Percentiles rank a stretch among this genome's conserved stretches.
Evolutionary conservation across 2,888 invertebrate genomes (phyloP).

Genomic region (Tenthredo amoena): DNA sequence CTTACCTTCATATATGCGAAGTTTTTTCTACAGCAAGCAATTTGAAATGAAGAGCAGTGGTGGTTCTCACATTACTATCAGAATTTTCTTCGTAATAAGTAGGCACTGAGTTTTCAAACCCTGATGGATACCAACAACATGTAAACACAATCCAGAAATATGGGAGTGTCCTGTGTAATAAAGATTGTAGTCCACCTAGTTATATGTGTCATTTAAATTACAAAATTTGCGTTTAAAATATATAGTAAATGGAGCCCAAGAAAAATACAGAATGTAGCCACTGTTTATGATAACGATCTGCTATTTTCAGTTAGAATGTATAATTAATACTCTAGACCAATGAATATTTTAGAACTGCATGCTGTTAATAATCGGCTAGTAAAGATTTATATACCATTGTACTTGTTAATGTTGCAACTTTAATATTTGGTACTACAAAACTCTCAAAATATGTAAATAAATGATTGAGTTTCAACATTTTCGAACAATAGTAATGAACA

Average conservation of each 20-base stretch:
- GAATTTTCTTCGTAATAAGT: not conserved
- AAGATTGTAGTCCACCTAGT: conserved; percentile 1
- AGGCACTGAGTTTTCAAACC: not conserved
- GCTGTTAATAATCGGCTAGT: not conserved
- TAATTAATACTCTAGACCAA: not conserved
- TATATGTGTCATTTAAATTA: not conserved
- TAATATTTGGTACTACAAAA: not conserved
- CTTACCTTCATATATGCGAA: not conserved
- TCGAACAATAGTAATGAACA: not conserved
- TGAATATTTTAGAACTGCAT: conserved; percentile 11
- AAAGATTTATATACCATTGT: conserved; percentile 3
- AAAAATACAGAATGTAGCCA: not conserved
- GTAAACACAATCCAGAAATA: not conserved
- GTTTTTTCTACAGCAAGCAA: not conserved
- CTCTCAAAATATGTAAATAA: not conserved
- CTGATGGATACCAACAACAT: not conserved
- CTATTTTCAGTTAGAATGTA: not conserved
- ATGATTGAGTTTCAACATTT: conserved; percentile 2
- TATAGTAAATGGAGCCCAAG: not conserved
- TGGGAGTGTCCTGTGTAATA: not conserved
- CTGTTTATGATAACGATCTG: not conserved
- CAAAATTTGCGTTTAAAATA: not conserved
- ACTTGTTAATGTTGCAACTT: conserved; percentile 2
- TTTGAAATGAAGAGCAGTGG: not conserved
- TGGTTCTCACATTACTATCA: not conserved